Percentiles rank a stretch among this genome's conserved stretches.
phyloP scores from a whole-genome alignment of 2,113 vertebrate species.

The Festucalex cinctus region DNA sequence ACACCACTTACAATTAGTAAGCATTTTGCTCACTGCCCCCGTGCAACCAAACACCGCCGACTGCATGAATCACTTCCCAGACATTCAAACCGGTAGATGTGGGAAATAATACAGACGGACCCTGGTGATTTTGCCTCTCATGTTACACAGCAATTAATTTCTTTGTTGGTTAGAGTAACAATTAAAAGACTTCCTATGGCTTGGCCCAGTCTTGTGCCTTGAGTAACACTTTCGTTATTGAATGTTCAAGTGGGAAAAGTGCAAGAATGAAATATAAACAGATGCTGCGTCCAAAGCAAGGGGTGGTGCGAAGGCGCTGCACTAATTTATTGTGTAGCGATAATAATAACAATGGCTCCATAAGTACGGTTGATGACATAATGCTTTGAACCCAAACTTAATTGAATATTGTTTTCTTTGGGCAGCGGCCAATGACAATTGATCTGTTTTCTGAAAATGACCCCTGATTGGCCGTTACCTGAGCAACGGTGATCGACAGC shows the following conservation, averaged over 20 bases:
- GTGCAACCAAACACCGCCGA: slow-evolving; percentile 54
- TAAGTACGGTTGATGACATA: no score
- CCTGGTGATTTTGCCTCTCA: not conserved
- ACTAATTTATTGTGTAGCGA: no score
- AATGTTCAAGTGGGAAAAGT: slow-evolving; percentile 3
- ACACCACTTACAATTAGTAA: slow-evolving; percentile 61
- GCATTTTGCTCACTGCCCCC: slow-evolving; percentile 51
- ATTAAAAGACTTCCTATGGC: not conserved
- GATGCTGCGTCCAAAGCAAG: no score
- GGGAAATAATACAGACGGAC: slow-evolving; percentile 9
- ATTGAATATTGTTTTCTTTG: no score
- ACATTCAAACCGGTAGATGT: slow-evolving; percentile 21
- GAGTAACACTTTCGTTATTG: not conserved
- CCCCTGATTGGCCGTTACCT: no score
- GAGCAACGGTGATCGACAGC: no score
- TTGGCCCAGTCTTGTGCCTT: not conserved
- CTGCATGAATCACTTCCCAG: slow-evolving; percentile 22
- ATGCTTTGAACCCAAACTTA: no score
- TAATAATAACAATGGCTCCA: no score
- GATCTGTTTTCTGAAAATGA: no score
- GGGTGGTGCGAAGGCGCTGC: not conserved
- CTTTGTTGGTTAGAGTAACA: not conserved
- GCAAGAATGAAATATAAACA: not conserved
- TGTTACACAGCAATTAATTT: not conserved
- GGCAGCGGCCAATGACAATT: no score